Evolutionary conservation across 64 coral and sea anemone genomes (phyloP).

Genomic region (Acropora tenuis): DNA sequence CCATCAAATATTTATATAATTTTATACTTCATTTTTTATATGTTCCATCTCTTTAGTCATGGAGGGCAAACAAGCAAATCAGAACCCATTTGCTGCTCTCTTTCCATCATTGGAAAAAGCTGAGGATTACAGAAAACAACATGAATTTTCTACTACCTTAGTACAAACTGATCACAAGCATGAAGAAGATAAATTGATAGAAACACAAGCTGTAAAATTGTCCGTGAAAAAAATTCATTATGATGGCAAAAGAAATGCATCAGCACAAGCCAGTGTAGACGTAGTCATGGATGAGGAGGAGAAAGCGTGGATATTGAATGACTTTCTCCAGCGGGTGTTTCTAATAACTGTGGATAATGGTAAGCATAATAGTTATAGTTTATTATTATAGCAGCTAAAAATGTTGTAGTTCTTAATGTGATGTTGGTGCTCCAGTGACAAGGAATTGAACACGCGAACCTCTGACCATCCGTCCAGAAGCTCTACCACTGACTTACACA

Average conservation of each 20-base stretch:
- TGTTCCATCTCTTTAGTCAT: background rate
- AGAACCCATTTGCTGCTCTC: constrained; percentile 80
- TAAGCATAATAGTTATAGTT: background rate
- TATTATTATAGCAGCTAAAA: background rate
- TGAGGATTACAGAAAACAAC: constrained; percentile 53
- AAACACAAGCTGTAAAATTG: constrained; percentile 7
- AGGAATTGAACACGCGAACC: too few relatives aligned
- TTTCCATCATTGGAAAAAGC: constrained; percentile 71
- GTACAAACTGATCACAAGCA: background rate
- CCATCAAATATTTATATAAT: background rate
- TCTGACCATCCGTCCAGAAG: too few relatives aligned
- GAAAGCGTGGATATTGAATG: constrained; percentile 53
- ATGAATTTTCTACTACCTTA: background rate
- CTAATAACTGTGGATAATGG: constrained; percentile 62
- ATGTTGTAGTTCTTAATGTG: too few relatives aligned
- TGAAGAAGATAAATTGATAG: background rate
- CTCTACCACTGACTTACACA: too few relatives aligned
- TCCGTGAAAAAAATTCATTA: background rate
- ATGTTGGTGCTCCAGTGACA: too few relatives aligned
- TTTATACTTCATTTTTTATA: background rate
- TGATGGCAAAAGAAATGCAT: background rate
- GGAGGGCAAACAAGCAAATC: background rate
- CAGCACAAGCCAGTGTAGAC: background rate
- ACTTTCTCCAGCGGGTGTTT: constrained; percentile 73
- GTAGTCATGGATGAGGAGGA: background rate